Conservation (phyloP, 2,888 invertebrate genomes). For the Morpho helenor region DNA sequence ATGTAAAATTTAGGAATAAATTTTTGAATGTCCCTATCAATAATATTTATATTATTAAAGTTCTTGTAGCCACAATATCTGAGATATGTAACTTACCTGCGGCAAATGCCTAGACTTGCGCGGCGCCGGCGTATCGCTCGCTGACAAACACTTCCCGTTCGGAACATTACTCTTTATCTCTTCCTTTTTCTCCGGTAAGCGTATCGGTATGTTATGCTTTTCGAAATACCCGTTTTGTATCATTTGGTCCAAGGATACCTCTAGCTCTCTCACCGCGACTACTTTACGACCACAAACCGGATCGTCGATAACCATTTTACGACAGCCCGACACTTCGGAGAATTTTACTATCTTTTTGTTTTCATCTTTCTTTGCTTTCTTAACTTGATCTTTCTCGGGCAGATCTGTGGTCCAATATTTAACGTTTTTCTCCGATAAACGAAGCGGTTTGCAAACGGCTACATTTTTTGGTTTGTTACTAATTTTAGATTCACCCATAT, state of each 20-base stretch:
- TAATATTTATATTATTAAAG: too few species aligned
- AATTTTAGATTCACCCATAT: conserved; percentile 30
- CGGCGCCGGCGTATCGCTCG: conserved; percentile 40
- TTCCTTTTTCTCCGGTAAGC: conserved; percentile 47
- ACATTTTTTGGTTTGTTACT: conserved; percentile 52
- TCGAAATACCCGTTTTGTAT: conserved; percentile 74
- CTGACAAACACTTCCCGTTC: conserved; percentile 64
- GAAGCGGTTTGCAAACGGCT: conserved; percentile 66
- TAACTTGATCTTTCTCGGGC: conserved; percentile 42
- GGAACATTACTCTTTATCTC: conserved; percentile 47
- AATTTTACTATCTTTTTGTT: conserved; percentile 73
- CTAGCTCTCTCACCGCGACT: conserved; percentile 68
- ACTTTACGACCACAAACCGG: conserved; percentile 64
- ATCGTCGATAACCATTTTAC: conserved; percentile 70
- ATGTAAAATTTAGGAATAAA: too few species aligned
- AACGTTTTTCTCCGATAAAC: conserved; percentile 58
- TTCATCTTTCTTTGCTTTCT: conserved; percentile 57
- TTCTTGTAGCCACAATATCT: too few species aligned
- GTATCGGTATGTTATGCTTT: conserved; percentile 69
- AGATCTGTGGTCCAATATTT: conserved; percentile 67
- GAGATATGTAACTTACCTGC: conserved; percentile 43
- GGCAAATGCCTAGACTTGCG: conserved; percentile 62
- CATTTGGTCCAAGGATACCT: conserved; percentile 73
- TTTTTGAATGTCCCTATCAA: too few species aligned
- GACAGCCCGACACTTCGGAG: conserved; percentile 72